phyloP scores from a whole-genome alignment of 2,797 vertebrate genomes.

The Tangara arthus region DNA sequence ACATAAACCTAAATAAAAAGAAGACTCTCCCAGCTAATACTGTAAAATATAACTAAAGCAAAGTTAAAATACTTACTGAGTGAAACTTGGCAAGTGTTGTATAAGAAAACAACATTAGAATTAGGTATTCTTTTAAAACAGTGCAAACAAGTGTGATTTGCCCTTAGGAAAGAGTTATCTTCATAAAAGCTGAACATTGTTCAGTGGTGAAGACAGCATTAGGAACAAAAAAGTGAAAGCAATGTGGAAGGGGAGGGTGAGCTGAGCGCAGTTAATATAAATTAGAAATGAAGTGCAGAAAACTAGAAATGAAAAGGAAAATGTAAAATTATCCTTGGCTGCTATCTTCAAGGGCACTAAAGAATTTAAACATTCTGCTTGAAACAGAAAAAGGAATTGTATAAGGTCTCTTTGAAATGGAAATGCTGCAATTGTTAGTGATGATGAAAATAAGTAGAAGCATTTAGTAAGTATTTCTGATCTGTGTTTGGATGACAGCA shows the following conservation, averaged over 20 bases:
- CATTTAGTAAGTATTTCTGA: conserved; percentile 38
- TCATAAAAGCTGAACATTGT: neutral
- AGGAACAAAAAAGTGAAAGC: neutral
- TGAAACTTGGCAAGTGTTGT: neutral
- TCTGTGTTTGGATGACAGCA: conserved; percentile 39
- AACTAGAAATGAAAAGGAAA: conserved; percentile 32
- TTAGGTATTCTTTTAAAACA: neutral
- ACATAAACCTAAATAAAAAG: neutral
- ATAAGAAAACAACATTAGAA: neutral
- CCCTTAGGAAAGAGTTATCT: neutral
- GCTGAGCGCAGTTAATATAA: neutral
- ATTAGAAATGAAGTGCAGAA: conserved; percentile 30
- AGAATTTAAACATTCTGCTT: conserved; percentile 13
- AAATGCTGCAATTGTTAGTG: conserved; percentile 50
- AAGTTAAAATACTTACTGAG: neutral
- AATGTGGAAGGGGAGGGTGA: neutral
- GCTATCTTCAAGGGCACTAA: neutral
- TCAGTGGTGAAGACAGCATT: neutral
- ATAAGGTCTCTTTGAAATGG: conserved; percentile 51
- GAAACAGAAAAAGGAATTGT: conserved; percentile 16
- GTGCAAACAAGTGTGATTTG: neutral
- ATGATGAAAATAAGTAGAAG: conserved; percentile 38
- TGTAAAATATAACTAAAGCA: neutral
- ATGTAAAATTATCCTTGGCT: conserved; percentile 32
- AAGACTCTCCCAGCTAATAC: neutral